Evolutionary conservation across 2,113 vertebrate species (phyloP), one percentile per base, ranked within the genome.

Genomic region (Ivindomyrus marchei): DNA sequence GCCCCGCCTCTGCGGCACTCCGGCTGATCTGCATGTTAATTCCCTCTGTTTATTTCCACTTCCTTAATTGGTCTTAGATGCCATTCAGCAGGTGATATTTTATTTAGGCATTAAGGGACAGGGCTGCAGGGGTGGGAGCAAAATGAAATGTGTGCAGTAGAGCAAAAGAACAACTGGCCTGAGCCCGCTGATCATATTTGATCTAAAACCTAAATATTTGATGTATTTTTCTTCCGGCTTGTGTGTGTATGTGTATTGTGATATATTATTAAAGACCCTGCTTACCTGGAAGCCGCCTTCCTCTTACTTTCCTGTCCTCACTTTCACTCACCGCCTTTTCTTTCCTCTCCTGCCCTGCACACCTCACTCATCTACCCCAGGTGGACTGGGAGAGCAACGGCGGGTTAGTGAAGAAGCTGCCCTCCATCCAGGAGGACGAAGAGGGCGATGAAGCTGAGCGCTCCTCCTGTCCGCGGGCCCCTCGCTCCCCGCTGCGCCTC

Each of bases 331-430:
- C 10, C 36, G 27, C 39, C 49, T 10, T 19, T 62, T 15, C 24
- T 46, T 17, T 19, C 9, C 17, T 27, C 21, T 89, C 13, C 42
- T 74, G 58, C 11, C 21, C 53, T 39, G 21, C 39, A 7, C 46
- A 11, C 1, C 88, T 53, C 4, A 4, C 17, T 6, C 53, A 3
- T 31, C 21, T 11, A 58, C 9, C 70, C 9, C 91, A 97, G 96
- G 92, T 93, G 91, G 96, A 97, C 92, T 95, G 95, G 95, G 96
- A 97, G 87, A 96, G 95, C 31, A 97, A 96, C 1, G 96, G 96
- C 0, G 95, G 96, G 7, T 89, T 97, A 87, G 95, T 96, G 91
- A 97, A 97, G 91, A 97, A 97, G 93, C 94, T 97, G 36, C 95
- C 96, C 0, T 96, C 96, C 7, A 97, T 97, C 88, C 93, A 94